Base-by-base conservation (phyloP, 2,888 invertebrate genomes). In the Pristionchus fissidentatus region DNA sequence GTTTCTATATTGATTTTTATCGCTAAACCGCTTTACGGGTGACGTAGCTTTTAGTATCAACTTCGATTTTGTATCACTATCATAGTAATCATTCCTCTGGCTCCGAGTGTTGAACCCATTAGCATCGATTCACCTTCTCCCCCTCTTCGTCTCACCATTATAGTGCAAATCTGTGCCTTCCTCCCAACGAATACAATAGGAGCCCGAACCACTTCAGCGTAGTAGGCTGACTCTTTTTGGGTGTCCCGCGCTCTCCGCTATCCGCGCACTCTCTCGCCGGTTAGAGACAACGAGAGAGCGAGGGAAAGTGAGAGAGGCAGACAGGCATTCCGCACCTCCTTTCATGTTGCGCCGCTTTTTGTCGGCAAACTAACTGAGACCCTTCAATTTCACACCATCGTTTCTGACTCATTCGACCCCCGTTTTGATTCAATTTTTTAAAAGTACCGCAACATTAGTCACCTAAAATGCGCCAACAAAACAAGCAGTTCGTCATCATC, bases 141-240 rank as follows among this genome's bases (percentile, higher is more conserved):
- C 70, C 13, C 7, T 35, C 29, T 62, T 35, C 15, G 15, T 22
- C 26, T 5, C 32, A 41, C 70, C 38, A 70, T 70, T 43, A 70
- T 70, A 70, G 70, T 70, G 43, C 70, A 70, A 70, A 70, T 70
- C 70, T 70, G 22, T 4, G 22, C 70, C n/a, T n/a, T n/a, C n/a
- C n/a, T n/a, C n/a, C 41, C 70, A 70, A 70, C 70, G 70, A 70
- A 70, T 70, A 43, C 70, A 70, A 70, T 26, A 41, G 70, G 66
- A 13, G 29, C n/a, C n/a, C n/a, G 60, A 66, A 32, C 70, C 70
- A 70, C 70, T 70, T 70, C 41, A 70, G 62, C 15, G 62, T 10
- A 62, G 70, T 38, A 70, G 41, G 43, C 41, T 70, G 70, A 70
- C 70, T 70, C 70, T 70, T 70, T 70, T 70, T 70, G 26, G 35